Conservation (phyloP, 2,797 vertebrate genomes). For the Mergus octosetaceus region DNA sequence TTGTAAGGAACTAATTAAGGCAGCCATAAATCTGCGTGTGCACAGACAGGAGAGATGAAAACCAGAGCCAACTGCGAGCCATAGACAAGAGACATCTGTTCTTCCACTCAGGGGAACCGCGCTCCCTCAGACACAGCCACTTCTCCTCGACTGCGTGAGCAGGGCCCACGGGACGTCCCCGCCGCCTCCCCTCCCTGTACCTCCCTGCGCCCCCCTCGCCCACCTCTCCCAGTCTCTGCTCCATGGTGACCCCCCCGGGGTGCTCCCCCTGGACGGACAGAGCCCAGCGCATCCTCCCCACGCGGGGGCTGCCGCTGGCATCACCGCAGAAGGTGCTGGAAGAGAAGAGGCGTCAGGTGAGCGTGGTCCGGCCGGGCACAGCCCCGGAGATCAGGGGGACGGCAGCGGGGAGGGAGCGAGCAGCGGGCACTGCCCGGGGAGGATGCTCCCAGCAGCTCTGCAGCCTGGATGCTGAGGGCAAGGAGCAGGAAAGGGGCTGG, state of each 20-base stretch:
- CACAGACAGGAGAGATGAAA: neutral
- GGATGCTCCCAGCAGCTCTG: neutral
- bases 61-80: neutral
- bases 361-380: fast-evolving
- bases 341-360: fast-evolving
- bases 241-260: neutral
- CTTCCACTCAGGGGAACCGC: neutral
- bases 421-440: neutral
- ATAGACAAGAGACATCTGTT: neutral
- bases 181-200: neutral
- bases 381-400: neutral
- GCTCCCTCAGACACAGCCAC: neutral
- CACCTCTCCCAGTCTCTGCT: fast-evolving
- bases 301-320: fast-evolving
- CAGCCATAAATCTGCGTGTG: neutral
- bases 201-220: fast-evolving
- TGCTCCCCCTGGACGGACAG: neutral
- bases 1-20: neutral
- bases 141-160: neutral
- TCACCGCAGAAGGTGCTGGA: fast-evolving
- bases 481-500: neutral
- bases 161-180: neutral
- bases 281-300: neutral
- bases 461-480: neutral
- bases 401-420: neutral